Base-by-base conservation (phyloP, 1,140 invertebrate species). In the Xylocopa sonorina region DNA sequence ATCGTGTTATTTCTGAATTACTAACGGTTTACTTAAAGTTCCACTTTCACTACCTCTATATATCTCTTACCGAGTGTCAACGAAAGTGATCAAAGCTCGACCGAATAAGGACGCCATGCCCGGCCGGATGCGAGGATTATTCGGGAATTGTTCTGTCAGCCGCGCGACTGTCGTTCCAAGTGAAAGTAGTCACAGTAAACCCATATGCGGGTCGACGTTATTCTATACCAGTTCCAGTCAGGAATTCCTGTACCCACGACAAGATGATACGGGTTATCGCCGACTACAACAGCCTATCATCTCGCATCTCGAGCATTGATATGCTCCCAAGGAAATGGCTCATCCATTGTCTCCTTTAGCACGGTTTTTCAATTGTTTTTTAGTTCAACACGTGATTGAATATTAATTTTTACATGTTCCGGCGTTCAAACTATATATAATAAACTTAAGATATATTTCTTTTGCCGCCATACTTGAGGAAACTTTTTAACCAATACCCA, bases 151-250 rank as follows among this genome's bases (percentile, higher is more conserved):
- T 41, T 48, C 34, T 64, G 50, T 51, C 43, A 43, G 50, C 43
- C 60, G 81, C 57, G 67, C 64, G 29, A 63, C 69, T 57, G 32
- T 48, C 41, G 69, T 27, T 80, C 79, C 86, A 85, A 89, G 88
- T 89, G 88, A 89, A 89, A 89, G 88, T 89, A 89, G 86, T 85
- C 64, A 46, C 63, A n/a, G 73, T 21, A n/a, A n/a, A n/a, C n/a
- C n/a, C 48, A 80, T n/a, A 87, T 87, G 85, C 87, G 64, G 86
- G 86, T 81, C 84, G 68, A 48, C 51, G 29, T 46, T 86, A 83
- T 69, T 80, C 85, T 80, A 83, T 51, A 80, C 51, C 72, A 18
- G 21, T 18, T 64, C 46, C 38, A 34, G 18, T 51, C 63, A 38
- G 55, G 80, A 83, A 85, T 85, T 79, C 66, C 62, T 81, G 82